Evolutionary conservation across 2,888 invertebrate species (phyloP).

Genomic region (Trichopria drosophilae): DNA sequence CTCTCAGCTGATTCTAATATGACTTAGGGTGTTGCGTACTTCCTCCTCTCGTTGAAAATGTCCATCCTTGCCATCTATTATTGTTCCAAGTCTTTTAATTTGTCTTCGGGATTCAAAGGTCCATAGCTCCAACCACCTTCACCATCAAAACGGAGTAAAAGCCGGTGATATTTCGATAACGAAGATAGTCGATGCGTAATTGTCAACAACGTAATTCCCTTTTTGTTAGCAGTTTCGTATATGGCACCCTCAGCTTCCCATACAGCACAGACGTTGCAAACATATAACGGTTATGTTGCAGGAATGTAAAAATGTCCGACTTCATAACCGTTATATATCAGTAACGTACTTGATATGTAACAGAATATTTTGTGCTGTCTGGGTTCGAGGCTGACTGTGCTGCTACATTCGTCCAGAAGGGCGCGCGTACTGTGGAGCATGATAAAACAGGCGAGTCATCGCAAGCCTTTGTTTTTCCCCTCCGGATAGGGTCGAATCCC

Average conservation of each 20-base stretch:
- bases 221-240: conserved; percentile 85
- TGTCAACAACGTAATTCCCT: conserved; percentile 91
- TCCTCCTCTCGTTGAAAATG: no score
- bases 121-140: conserved; percentile 88
- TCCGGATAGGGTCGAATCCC: conserved; percentile 95
- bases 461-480: conserved; percentile 97
- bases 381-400: conserved; percentile 94
- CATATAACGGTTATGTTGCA: no score
- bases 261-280: no score
- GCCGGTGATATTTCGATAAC: conserved; percentile 83
- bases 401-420: conserved; percentile 93
- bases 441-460: conserved; percentile 92
- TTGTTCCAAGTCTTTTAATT: no score
- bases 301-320: no score
- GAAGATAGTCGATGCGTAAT: conserved; percentile 93
- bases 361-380: no score
- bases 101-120: conserved; percentile 58
- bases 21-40: conserved; percentile 46
- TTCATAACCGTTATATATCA: no score
- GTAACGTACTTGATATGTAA: no score
- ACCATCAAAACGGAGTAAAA: conserved; percentile 94
- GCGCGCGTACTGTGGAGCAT: conserved; percentile 90
- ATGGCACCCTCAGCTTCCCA: conserved; percentile 88
- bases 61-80: no score
- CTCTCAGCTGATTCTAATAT: conserved; percentile 51